These are phyloP conservation scores for Turdus rufiventris DNA, from an alignment of 2,113 vertebrate genomes.

Conservation along the genomic window DNA sequence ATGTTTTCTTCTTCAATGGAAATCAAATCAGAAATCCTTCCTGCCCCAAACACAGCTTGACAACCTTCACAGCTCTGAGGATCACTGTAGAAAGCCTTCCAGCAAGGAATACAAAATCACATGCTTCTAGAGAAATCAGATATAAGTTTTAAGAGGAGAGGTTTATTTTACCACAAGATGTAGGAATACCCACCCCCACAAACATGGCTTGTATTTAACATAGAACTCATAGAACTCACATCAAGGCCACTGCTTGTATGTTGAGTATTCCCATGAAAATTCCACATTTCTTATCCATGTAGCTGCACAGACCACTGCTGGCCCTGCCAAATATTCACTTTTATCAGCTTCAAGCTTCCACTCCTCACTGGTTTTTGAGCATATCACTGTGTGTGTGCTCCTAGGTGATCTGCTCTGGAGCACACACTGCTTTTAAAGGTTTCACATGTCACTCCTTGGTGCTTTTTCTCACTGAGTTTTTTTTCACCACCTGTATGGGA, in stretches of 20 bases:
- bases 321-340: neutral
- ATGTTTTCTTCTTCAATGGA: neutral
- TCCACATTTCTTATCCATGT: neutral
- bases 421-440: neutral
- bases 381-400: neutral
- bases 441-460: neutral
- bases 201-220: neutral
- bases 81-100: neutral
- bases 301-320: neutral
- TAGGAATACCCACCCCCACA: neutral
- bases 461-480: neutral
- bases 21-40: neutral
- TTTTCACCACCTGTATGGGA: neutral
- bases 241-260: neutral
- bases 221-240: neutral
- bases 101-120: neutral
- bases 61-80: neutral
- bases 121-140: neutral
- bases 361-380: neutral
- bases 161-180: neutral
- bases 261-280: neutral
- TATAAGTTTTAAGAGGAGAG: neutral
- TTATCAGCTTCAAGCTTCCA: neutral
- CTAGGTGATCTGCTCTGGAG: neutral
- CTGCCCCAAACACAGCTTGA: neutral